A percentile compares a stretch with the other conserved stretches of the same genome.
Conservation (phyloP, 2,797 vertebrate species). For the Mergus octosetaceus region DNA sequence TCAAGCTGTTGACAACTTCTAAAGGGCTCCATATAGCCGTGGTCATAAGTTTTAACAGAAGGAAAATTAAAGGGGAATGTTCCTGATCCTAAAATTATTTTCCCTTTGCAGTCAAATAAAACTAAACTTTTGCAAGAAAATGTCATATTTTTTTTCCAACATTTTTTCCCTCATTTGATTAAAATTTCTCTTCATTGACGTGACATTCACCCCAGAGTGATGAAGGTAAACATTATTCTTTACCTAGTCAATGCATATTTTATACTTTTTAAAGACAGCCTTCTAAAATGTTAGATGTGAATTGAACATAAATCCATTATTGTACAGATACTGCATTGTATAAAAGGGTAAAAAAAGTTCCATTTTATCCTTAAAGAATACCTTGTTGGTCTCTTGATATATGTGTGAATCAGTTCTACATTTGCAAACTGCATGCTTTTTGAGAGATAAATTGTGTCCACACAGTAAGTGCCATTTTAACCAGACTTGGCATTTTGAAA, state of each 20-base stretch:
- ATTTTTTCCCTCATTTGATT: neutral
- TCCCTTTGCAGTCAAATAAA: neutral
- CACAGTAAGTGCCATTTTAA: neutral
- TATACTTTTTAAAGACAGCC: fast-evolving
- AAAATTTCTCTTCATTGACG: neutral
- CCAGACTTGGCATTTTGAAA: conserved; percentile 8
- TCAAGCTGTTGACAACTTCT: conserved; percentile 7
- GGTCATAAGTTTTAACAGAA: neutral
- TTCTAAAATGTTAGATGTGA: neutral
- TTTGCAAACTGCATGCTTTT: neutral
- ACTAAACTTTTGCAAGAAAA: neutral
- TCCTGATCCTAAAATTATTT: neutral
- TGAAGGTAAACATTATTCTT: neutral
- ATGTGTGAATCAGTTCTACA: neutral
- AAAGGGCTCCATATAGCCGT: neutral
- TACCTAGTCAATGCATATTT: neutral
- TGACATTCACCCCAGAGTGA: neutral
- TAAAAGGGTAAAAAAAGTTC: neutral
- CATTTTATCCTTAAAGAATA: neutral
- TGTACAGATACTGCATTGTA: neutral
- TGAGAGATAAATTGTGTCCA: neutral
- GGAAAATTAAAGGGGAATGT: neutral
- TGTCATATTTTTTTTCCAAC: neutral
- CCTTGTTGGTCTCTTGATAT: neutral
- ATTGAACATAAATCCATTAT: neutral